phyloP scores from a whole-genome alignment of 2,797 vertebrate species.

The Mormyrops attenuatus region DNA sequence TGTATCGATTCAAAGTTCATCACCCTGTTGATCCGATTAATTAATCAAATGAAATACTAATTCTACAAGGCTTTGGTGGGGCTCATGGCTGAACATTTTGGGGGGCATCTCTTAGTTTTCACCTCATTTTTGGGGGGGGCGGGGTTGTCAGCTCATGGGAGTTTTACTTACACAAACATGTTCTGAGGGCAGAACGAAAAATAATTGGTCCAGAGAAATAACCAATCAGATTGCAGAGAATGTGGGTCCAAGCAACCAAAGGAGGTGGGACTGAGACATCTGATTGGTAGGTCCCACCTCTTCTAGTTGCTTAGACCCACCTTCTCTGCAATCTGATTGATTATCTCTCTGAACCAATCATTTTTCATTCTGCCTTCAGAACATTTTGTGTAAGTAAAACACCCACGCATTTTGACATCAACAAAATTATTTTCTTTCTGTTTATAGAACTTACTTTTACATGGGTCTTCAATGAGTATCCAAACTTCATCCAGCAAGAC shows the following conservation, averaged over 20 bases:
- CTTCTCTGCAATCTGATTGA: no score
- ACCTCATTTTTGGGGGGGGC: neutral
- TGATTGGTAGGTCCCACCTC: no score
- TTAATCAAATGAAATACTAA: neutral
- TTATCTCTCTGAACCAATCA: neutral
- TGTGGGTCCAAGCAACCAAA: no score
- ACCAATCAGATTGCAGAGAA: no score
- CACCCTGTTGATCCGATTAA: neutral
- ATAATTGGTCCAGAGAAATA: no score
- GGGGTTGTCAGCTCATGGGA: neutral
- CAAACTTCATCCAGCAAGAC: conserved; percentile 84
- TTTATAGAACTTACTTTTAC: conserved; percentile 75
- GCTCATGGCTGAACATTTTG: neutral
- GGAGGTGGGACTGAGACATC: no score
- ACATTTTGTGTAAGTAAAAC: neutral
- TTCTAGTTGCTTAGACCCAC: no score
- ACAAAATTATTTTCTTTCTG: neutral
- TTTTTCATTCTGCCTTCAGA: neutral
- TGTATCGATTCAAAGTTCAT: neutral
- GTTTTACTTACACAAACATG: neutral
- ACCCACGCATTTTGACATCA: neutral
- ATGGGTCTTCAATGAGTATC: conserved; percentile 93
- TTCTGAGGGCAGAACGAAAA: neutral
- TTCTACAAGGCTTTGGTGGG: neutral
- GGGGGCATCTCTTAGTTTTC: neutral